Evolutionary conservation across 2,113 vertebrate genomes (phyloP).

Genomic region (Redunca redunca): DNA sequence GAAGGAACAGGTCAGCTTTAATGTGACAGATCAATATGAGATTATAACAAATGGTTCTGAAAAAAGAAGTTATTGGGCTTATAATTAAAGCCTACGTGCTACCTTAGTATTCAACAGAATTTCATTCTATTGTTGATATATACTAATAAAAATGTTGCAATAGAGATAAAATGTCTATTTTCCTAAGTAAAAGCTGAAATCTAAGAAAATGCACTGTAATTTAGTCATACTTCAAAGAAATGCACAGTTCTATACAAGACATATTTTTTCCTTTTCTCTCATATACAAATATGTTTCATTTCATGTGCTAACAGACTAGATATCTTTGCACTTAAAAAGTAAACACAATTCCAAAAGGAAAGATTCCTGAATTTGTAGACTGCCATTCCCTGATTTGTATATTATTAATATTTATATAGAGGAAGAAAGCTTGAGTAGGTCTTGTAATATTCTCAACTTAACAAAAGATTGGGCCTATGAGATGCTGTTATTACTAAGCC

Average conservation of each 20-base stretch:
- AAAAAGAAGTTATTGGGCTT: not conserved
- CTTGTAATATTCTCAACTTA: not conserved
- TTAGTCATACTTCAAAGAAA: not conserved
- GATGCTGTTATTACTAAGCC: not conserved
- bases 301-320: not conserved
- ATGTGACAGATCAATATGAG: not conserved
- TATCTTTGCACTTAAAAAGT: not conserved
- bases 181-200: not conserved
- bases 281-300: not conserved
- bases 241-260: not conserved
- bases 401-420: not conserved
- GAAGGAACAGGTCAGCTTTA: not conserved
- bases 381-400: rapidly evolving
- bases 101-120: not conserved
- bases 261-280: not conserved
- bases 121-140: not conserved
- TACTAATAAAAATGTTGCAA: not conserved
- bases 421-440: not conserved
- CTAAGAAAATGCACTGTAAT: not conserved
- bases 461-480: not conserved
- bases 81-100: not conserved
- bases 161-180: not conserved
- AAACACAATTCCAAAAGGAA: not conserved
- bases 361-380: not conserved
- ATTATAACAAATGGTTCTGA: not conserved